These are phyloP conservation scores for Tetranychus urticae DNA, from an alignment of 1,140 invertebrate species.

Conservation along the genomic window DNA sequence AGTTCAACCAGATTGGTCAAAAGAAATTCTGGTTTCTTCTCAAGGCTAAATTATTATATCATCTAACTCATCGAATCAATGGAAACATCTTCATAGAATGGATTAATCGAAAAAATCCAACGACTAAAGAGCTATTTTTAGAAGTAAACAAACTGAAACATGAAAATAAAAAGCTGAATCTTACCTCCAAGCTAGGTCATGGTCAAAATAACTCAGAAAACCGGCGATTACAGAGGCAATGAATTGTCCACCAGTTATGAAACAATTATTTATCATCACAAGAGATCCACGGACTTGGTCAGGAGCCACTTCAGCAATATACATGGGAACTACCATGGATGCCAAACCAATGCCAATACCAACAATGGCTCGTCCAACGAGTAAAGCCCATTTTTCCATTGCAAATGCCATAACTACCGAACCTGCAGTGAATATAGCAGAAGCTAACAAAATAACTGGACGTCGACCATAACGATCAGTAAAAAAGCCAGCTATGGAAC, in stretches of 20 bases:
- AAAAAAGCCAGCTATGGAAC: constrained; percentile 26
- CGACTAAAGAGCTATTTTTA: too few species aligned
- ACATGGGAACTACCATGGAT: constrained; percentile 36
- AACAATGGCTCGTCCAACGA: constrained; percentile 30
- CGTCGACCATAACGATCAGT: constrained; percentile 29
- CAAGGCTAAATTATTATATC: too few species aligned
- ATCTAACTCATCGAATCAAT: too few species aligned
- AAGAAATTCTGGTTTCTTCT: too few species aligned
- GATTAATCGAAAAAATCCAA: too few species aligned
- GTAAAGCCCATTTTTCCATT: constrained; percentile 23
- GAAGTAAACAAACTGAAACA: too few species aligned
- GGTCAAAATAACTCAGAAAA: constrained; percentile 22
- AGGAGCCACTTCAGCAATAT: constrained; percentile 32
- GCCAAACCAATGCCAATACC: constrained; percentile 34
- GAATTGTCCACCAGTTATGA: constrained; percentile 34
- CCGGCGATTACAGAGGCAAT: constrained; percentile 30
- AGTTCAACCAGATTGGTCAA: too few species aligned
- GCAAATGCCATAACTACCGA: constrained; percentile 29
- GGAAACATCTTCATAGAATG: too few species aligned
- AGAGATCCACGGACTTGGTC: constrained; percentile 27
- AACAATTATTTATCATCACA: constrained; percentile 31
- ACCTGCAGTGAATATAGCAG: constrained; percentile 30
- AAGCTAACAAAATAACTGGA: constrained; percentile 29
- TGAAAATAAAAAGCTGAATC: neutral
- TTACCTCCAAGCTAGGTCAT: constrained; percentile 30